phyloP scores from a whole-genome alignment of 2,797 vertebrate species.

The Atherinosoma microstoma region DNA sequence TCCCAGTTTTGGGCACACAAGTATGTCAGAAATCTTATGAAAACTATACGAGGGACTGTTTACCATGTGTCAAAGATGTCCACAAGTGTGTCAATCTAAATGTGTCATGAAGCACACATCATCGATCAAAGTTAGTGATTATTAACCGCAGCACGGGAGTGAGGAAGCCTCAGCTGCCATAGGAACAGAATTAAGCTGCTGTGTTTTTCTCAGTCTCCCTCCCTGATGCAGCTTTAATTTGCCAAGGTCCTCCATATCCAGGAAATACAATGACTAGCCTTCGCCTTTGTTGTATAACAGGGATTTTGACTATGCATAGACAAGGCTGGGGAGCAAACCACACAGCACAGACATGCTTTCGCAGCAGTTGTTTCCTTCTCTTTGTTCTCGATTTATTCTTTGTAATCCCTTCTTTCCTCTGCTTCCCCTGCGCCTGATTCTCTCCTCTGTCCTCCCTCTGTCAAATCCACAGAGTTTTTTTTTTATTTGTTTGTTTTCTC shows the following conservation, averaged over 20 bases:
- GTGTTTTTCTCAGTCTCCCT: constrained; percentile 56
- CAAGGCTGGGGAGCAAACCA: constrained; percentile 60
- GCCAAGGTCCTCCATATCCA: constrained; percentile 73
- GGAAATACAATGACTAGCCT: constrained; percentile 72
- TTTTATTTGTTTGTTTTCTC: constrained; percentile 49
- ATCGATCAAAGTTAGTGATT: constrained; percentile 55
- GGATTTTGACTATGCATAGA: constrained; percentile 74
- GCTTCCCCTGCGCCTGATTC: constrained; percentile 36
- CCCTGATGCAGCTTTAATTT: constrained; percentile 73
- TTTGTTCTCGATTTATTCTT: constrained; percentile 72
- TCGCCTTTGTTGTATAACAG: constrained; percentile 76
- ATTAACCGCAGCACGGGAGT: constrained; percentile 49
- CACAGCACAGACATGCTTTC: constrained; percentile 70
- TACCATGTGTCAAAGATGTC: constrained; percentile 15
- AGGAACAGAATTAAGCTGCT: constrained; percentile 64
- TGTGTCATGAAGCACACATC: constrained; percentile 49
- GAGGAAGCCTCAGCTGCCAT: constrained; percentile 59
- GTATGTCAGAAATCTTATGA: not conserved
- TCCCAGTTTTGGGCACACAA: not conserved
- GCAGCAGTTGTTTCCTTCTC: constrained; percentile 65
- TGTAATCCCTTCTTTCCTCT: constrained; percentile 66
- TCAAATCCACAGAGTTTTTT: constrained; percentile 31
- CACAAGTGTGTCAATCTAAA: constrained; percentile 46
- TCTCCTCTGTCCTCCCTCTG: constrained; percentile 42
- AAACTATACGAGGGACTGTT: constrained; percentile 7